phyloP scores from a whole-genome alignment of 2,113 vertebrate species.

The Camelus dromedarius region DNA sequence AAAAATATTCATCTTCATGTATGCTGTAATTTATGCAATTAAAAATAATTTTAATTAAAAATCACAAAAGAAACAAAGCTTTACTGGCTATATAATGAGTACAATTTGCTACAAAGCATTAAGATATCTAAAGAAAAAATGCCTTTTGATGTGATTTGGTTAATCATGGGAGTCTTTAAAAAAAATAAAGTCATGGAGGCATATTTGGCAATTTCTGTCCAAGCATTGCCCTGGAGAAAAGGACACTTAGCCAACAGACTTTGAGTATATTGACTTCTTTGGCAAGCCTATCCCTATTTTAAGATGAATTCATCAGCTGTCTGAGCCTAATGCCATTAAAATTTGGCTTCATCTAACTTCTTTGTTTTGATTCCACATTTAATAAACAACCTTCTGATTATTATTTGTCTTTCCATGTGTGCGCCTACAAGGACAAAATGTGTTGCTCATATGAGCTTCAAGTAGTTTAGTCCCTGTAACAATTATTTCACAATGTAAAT shows the following conservation, averaged over 20 bases:
- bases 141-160: not conserved
- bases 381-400: constrained; percentile 47
- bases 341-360: constrained; percentile 17
- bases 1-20: not conserved
- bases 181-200: constrained; percentile 23
- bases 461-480: not conserved
- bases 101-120: constrained; percentile 12
- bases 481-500: constrained; percentile 63
- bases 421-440: constrained; percentile 17
- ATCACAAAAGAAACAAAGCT: not conserved
- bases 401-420: constrained; percentile 42
- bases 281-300: constrained; percentile 29
- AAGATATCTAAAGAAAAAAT: constrained; percentile 39
- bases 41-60: not conserved
- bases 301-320: constrained; percentile 62
- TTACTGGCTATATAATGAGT: not conserved
- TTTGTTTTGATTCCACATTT: constrained; percentile 65
- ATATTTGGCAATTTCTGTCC: constrained; percentile 33
- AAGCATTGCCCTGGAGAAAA: constrained; percentile 38
- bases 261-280: not conserved
- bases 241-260: constrained; percentile 7
- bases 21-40: not conserved
- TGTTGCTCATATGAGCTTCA: constrained; percentile 27
- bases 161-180: constrained; percentile 40
- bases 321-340: constrained; percentile 51